Base-by-base conservation (phyloP, 2,888 invertebrate species). In the Melipona bicolor region DNA sequence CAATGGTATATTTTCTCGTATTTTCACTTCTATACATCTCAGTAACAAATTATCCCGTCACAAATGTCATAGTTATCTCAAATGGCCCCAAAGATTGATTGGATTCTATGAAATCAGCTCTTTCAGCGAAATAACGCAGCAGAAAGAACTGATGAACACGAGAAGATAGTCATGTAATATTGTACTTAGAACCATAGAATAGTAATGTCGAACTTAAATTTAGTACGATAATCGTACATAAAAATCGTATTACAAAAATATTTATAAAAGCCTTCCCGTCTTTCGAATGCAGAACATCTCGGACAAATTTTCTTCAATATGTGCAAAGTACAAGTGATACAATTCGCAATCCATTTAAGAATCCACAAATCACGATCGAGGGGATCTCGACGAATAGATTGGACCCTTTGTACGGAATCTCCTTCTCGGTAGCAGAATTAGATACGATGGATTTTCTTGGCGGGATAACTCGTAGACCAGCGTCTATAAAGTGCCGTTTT, bases 401-500 rank as follows among this genome's bases (percentile, higher is more conserved):
- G 36, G 11, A 67, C 61, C 78, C 50, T 68, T 62, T 17, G 27
- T 56, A 36, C 52, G 59, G 81, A 56, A 54, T 77, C 64, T 73
- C 76, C 72, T 81, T 77, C 50, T 62, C 6, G 81, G 71, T 59
- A 65, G 64, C 19, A 52, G 81, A 79, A 81, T 52, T 71, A 65
- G 81, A 73, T 74, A 74, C 64, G 64, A 73, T 73, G 54, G 61
- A 43, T 73, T 70, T 61, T 27, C 77, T 21, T 21, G 24, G 69
- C 54, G 78, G 75, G 74, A 83, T 74, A 83, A 84, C 74, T 83
- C 65, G 65, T 32, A 9, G 84, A 69, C 77, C 76, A 64, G 77
- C 73, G 72, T 36, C 77, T 75, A 70, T 81, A 81, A 79, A 81
- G 43, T 69, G 61, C 43, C 56, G 52, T 73, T 86, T 86, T 85